Evolutionary conservation across 2,797 vertebrate species (phyloP), one percentile per base, ranked within the genome.

Genomic region (Brachyalestes nurse): DNA sequence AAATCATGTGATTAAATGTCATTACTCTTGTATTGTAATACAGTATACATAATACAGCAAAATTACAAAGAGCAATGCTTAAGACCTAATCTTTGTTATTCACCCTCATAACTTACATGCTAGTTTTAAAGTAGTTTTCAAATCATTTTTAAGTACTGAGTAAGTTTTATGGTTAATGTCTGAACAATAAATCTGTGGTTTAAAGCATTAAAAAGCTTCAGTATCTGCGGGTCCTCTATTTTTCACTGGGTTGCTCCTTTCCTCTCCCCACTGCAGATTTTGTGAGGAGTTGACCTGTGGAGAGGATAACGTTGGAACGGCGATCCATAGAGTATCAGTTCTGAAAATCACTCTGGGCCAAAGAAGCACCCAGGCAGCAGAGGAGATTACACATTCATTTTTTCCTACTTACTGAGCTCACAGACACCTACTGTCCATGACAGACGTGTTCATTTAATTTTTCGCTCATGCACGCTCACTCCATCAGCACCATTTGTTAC

Each of bases 221-320:
- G 34, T 4, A 34, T 34, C 34, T 34, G 34, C 4, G 2, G 34
- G 34, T 34, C 34, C 28, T 45, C 28, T 45, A 5, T 45, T 45
- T 45, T 45, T 45, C 6, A 45, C 42, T 45, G 6, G 42, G 42
- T 45, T 12, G 10, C 4, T 8, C 8, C 2, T 34, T 6, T 74
- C 25, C 23, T 51, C 19, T 49, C 23, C 17, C 47, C 47, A 16
- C 13, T 62, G 25, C 75, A 88, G 88, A 76, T 82, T 38, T 84
- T 84, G 84, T 88, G 86, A 86, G 82, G 79, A 25, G 34, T 45
- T 73, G 58, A 47, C 45, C 23, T 19, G 51, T 78, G 42, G 72
- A 72, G 67, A 12, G 38, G 21, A 55, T 45, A 25, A 58, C 4
- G 8, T 55, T 23, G 45, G 72, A 75, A 17, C 34, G 55, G 28